These are phyloP conservation scores for Altica lythri DNA, from an alignment of 2,888 invertebrate genomes.

Conservation along the genomic window DNA sequence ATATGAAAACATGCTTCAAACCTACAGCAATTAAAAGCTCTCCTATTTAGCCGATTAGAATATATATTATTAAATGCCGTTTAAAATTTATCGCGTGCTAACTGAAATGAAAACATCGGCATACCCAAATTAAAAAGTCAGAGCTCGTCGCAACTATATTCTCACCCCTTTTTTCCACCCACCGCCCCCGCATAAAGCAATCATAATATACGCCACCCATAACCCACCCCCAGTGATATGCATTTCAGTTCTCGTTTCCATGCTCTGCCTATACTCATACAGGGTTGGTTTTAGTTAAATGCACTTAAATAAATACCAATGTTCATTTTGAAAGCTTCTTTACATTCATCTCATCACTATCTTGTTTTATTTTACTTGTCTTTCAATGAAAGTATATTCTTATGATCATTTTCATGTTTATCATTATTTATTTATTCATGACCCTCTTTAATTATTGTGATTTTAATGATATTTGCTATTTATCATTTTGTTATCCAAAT, in stretches of 20 bases:
- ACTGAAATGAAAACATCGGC: slow-evolving; percentile 15
- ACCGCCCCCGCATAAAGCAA: slow-evolving; percentile 6
- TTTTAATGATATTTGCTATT: too few relatives aligned
- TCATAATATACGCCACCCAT: slow-evolving; percentile 15
- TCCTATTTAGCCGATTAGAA: not conserved
- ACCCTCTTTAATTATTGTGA: too few relatives aligned
- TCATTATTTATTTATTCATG: too few relatives aligned
- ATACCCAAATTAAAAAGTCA: slow-evolving; percentile 22
- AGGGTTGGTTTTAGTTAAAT: slow-evolving; percentile 5
- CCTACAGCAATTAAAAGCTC: not conserved
- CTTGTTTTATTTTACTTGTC: too few relatives aligned
- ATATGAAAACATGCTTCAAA: not conserved
- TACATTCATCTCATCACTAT: too few relatives aligned
- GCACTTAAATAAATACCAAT: too few relatives aligned
- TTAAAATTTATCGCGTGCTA: slow-evolving; percentile 23
- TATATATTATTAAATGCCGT: slow-evolving; percentile 5
- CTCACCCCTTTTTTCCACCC: slow-evolving; percentile 7
- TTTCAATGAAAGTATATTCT: too few relatives aligned
- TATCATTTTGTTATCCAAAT: too few relatives aligned
- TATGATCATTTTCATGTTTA: too few relatives aligned
- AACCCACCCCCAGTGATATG: slow-evolving; percentile 8
- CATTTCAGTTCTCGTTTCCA: slow-evolving; percentile 8
- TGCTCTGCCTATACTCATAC: not conserved
- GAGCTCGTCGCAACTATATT: slow-evolving; percentile 9
- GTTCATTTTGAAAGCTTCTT: too few relatives aligned